Conservation (phyloP, 2,113 vertebrate species). For the Spea multiplicata region DNA sequence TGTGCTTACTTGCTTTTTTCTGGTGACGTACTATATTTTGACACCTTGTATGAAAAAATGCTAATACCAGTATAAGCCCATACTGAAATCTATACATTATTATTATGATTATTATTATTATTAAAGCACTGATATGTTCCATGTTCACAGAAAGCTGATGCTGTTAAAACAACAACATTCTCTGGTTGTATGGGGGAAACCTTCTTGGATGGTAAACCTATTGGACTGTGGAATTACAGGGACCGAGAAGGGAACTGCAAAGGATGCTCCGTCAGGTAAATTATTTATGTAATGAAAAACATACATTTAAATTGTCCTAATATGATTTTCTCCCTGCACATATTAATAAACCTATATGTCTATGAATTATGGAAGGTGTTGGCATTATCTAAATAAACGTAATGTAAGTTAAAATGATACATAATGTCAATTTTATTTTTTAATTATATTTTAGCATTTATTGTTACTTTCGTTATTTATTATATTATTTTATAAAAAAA, state of each 20-base stretch:
- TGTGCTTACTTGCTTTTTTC: neutral
- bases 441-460: no score
- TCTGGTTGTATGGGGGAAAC: constrained; percentile 95
- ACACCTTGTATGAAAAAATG: neutral
- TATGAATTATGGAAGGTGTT: no score
- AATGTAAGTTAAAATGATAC: no score
- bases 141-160: constrained; percentile 82
- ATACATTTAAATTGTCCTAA: no score
- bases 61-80: neutral
- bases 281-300: neutral
- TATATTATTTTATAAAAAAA: no score
- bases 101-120: neutral
- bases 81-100: neutral
- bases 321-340: no score
- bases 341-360: no score
- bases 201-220: constrained; percentile 88
- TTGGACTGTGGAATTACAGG: constrained; percentile 97
- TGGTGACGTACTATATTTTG: neutral
- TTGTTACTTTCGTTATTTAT: no score
- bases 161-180: constrained; percentile 85
- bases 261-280: constrained; percentile 89
- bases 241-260: constrained; percentile 90
- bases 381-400: no score
- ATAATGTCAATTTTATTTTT: no score
- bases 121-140: neutral